These are phyloP conservation scores for Ancistrus triradiatus DNA, from an alignment of 2,113 vertebrate species.

Conservation along the genomic window DNA sequence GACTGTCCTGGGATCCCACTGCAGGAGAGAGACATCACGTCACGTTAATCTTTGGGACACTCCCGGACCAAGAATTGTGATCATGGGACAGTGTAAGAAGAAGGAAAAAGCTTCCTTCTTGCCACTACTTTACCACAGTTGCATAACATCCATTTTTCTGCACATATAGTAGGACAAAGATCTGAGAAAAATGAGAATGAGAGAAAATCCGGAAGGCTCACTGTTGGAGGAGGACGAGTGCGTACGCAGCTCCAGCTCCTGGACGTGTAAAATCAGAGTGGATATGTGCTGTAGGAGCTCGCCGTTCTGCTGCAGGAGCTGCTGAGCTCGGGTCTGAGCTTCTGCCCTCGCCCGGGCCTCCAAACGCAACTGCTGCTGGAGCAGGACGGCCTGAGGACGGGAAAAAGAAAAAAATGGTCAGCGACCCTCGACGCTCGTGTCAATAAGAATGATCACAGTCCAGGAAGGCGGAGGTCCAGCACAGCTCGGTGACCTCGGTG, in stretches of 20 bases:
- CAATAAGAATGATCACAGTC: no score
- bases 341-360: slow-evolving; percentile 83
- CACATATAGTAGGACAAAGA: no score
- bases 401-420: not conserved
- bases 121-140: no score
- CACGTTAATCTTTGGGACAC: no score
- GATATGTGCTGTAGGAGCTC: slow-evolving; percentile 94
- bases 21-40: slow-evolving; percentile 26
- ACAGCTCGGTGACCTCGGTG: no score
- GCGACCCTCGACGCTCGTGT: not conserved
- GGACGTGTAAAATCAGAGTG: slow-evolving; percentile 90
- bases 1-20: slow-evolving; percentile 95
- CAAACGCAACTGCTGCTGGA: slow-evolving; percentile 89
- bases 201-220: slow-evolving; percentile 59
- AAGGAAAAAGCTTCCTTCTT: no score
- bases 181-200: not conserved
- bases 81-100: no score
- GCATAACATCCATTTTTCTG: no score
- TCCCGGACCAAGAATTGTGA: no score
- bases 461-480: no score
- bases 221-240: slow-evolving; percentile 75
- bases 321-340: slow-evolving; percentile 86
- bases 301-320: slow-evolving; percentile 93
- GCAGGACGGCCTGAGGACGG: slow-evolving; percentile 79
- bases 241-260: slow-evolving; percentile 90